A percentile compares a stretch with the other conserved stretches of the same genome.
phyloP scores from a whole-genome alignment of 1,140 invertebrate genomes.

The Bombus balteatus region DNA sequence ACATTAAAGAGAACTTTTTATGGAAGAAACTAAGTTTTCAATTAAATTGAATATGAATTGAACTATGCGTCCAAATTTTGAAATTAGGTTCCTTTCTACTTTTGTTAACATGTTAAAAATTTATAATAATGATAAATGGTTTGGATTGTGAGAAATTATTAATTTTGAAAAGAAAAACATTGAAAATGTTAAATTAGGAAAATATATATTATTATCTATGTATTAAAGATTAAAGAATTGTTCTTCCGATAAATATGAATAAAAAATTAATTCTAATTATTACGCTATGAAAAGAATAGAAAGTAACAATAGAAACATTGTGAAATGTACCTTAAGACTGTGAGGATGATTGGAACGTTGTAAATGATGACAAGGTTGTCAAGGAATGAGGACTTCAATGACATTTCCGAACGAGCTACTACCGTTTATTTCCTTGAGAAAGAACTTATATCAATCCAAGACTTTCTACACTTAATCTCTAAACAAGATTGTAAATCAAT shows the following conservation, averaged over 20 bases:
- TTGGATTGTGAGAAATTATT: not conserved
- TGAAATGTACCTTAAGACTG: not conserved
- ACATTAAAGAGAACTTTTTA: not conserved
- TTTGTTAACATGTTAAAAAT: not conserved
- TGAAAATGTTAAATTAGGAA: not conserved
- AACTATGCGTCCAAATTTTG: not conserved
- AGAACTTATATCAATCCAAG: not conserved
- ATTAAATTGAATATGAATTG: not conserved
- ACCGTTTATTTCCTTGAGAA: not conserved
- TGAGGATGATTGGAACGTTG: not conserved
- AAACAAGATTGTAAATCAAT: not conserved
- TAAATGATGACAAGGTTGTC: slow-evolving; percentile 6
- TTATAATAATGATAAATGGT: not conserved
- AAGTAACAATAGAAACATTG: not conserved
- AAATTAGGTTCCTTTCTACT: not conserved
- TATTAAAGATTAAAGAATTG: not conserved
- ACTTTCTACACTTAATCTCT: not conserved
- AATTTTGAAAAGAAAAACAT: not conserved
- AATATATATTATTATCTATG: too few relatives aligned
- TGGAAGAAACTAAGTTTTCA: not conserved
- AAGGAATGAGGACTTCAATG: slow-evolving; percentile 7
- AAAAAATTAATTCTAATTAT: not conserved
- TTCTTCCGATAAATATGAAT: not conserved
- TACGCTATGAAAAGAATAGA: not conserved
- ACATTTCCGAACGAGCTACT: not conserved